Conservation (phyloP, 2,113 vertebrate genomes). For the Hyaena hyaena region DNA sequence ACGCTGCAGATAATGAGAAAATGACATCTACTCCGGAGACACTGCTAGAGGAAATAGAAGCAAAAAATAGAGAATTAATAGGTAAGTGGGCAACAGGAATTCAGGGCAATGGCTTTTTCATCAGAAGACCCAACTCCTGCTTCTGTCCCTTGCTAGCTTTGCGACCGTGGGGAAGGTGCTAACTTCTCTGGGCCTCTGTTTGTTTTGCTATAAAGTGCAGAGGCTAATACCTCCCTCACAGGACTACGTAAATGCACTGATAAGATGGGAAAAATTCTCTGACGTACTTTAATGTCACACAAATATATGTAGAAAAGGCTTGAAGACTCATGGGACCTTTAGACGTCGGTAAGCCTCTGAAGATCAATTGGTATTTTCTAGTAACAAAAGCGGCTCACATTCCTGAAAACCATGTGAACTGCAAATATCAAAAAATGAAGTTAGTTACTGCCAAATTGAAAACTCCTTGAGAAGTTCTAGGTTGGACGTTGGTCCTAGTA, state of each 20-base stretch:
- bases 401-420: background rate
- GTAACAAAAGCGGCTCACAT: conserved; percentile 8
- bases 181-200: conserved; percentile 49
- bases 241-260: background rate
- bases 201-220: conserved; percentile 30
- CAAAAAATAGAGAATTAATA: conserved; percentile 96
- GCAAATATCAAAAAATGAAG: conserved; percentile 14
- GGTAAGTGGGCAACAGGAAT: conserved; percentile 85
- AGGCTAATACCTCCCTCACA: conserved; percentile 3
- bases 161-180: conserved; percentile 2
- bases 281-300: background rate
- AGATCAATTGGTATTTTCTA: conserved; percentile 36
- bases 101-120: conserved; percentile 23
- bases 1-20: conserved; percentile 96
- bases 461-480: conserved; percentile 48
- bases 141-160: background rate
- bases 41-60: conserved; percentile 97
- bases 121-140: conserved; percentile 18
- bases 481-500: conserved; percentile 16
- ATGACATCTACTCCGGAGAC: conserved; percentile 96
- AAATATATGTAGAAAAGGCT: conserved; percentile 45
- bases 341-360: conserved; percentile 44
- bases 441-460: conserved; percentile 53
- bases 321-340: conserved; percentile 33
- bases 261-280: conserved; percentile 34